Conservation (phyloP, 1,140 invertebrate species). For the Drosophila rhopaloa region DNA sequence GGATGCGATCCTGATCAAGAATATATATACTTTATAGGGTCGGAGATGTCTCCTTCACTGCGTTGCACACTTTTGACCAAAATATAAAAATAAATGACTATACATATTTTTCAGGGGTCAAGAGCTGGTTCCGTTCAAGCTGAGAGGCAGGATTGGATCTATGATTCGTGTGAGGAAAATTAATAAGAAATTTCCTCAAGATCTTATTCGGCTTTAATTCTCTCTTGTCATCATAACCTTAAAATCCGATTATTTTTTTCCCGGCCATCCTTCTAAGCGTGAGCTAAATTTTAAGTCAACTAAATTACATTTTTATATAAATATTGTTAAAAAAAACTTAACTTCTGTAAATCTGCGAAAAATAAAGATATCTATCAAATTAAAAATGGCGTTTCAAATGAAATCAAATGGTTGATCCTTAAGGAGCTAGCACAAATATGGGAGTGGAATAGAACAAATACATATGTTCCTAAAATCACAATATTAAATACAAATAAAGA, state of each 20-base stretch:
- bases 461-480: too few relatives aligned
- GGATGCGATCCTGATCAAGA: too few relatives aligned
- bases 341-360: neutral
- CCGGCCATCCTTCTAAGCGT: too few relatives aligned
- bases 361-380: neutral
- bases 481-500: too few relatives aligned
- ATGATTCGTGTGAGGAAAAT: conserved; percentile 32
- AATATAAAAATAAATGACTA: too few relatives aligned
- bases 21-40: too few relatives aligned
- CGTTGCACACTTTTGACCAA: too few relatives aligned
- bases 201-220: neutral
- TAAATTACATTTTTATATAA: neutral
- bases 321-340: neutral
- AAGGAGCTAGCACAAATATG: too few relatives aligned
- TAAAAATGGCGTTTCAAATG: too few relatives aligned
- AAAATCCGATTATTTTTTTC: neutral
- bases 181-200: neutral
- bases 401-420: too few relatives aligned
- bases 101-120: conserved; percentile 22
- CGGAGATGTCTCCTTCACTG: too few relatives aligned
- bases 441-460: too few relatives aligned
- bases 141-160: conserved; percentile 57
- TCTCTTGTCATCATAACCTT: neutral
- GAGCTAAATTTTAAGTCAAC: neutral
- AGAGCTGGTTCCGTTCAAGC: conserved; percentile 24